A percentile compares a stretch with the other conserved stretches of the same genome.
These are phyloP conservation scores for Cladorhizidae sp. DNA, from an alignment of 37 sponge, comb jelly and placozoan species.

Conservation along the genomic window DNA sequence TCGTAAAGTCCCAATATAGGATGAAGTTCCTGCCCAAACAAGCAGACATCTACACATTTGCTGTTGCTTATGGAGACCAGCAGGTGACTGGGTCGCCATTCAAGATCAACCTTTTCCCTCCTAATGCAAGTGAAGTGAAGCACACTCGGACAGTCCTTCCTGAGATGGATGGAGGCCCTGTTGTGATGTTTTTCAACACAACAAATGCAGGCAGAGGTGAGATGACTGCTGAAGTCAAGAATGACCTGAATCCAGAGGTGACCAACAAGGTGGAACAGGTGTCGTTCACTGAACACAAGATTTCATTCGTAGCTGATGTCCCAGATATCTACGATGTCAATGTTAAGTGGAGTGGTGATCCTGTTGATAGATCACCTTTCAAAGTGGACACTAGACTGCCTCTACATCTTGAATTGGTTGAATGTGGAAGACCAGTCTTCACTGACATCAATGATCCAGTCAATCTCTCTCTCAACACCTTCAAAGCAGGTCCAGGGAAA, in stretches of 20 bases:
- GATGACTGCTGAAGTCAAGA: slow-evolving; percentile 30
- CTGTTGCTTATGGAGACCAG: slow-evolving; percentile 34
- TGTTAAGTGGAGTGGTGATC: slow-evolving; percentile 39
- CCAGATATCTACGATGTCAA: slow-evolving; percentile 45
- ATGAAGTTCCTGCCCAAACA: slow-evolving; percentile 51
- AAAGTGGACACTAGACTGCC: slow-evolving; percentile 34
- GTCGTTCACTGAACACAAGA: slow-evolving; percentile 19
- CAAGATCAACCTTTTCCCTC: slow-evolving; percentile 50
- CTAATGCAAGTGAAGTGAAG: slow-evolving; percentile 32
- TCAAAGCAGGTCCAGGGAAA: slow-evolving; percentile 61
- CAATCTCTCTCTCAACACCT: slow-evolving; percentile 21
- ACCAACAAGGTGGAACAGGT: slow-evolving; percentile 20
- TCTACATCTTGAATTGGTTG: slow-evolving; percentile 40
- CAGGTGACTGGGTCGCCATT: slow-evolving; percentile 71
- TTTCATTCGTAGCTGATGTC: slow-evolving; percentile 16
- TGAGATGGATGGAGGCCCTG: slow-evolving; percentile 21
- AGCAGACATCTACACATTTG: slow-evolving; percentile 50
- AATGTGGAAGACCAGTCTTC: slow-evolving; percentile 30
- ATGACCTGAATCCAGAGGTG: slow-evolving; percentile 25
- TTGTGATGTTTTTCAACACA: slow-evolving; percentile 32
- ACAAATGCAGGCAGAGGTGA: slow-evolving; percentile 60
- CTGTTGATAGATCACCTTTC: slow-evolving; percentile 54
- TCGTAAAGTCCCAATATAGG: not conserved
- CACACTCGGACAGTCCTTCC: slow-evolving; percentile 19
- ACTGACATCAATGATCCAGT: slow-evolving; percentile 43